Conservation (phyloP, 2,113 vertebrate genomes). For the Ranitomeya imitator region DNA sequence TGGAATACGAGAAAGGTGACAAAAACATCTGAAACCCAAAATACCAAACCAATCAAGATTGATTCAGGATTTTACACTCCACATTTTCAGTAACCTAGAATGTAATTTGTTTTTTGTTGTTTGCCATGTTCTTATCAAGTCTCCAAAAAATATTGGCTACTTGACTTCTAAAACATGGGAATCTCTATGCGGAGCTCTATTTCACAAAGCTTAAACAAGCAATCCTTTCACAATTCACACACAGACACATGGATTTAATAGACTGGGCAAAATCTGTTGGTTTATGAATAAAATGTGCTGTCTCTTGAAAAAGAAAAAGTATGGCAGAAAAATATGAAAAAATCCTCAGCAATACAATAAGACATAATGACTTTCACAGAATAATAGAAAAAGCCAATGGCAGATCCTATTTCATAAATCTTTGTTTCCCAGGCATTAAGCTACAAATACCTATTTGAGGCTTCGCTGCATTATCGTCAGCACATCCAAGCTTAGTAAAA, state of each 20-base stretch:
- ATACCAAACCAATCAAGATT: background rate
- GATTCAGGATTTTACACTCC: background rate
- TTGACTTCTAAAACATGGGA: slow-evolving; percentile 28
- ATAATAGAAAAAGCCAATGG: slow-evolving; percentile 45
- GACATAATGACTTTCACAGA: slow-evolving; percentile 51
- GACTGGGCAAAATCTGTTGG: slow-evolving; percentile 18
- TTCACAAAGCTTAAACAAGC: slow-evolving; percentile 29
- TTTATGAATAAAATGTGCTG: slow-evolving; percentile 32
- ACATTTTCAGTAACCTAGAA: background rate
- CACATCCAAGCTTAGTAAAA: slow-evolving; percentile 37
- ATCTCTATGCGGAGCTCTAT: slow-evolving; percentile 1
- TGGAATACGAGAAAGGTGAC: no score
- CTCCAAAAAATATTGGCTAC: background rate
- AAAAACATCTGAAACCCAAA: no score
- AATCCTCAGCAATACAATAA: slow-evolving; percentile 34
- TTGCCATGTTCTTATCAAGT: background rate
- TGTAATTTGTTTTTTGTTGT: background rate
- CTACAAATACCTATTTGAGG: slow-evolving; percentile 53
- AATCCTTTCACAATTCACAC: background rate
- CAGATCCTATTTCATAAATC: slow-evolving; percentile 49
- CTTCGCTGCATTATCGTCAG: slow-evolving; percentile 46
- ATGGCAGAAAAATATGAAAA: slow-evolving; percentile 30
- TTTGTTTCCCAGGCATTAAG: slow-evolving; percentile 44
- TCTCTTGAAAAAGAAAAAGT: slow-evolving; percentile 2
- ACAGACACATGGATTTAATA: slow-evolving; percentile 39